Evolutionary conservation across 23 tunicate genomes (phyloP).

Genomic region (Styela plicata): DNA sequence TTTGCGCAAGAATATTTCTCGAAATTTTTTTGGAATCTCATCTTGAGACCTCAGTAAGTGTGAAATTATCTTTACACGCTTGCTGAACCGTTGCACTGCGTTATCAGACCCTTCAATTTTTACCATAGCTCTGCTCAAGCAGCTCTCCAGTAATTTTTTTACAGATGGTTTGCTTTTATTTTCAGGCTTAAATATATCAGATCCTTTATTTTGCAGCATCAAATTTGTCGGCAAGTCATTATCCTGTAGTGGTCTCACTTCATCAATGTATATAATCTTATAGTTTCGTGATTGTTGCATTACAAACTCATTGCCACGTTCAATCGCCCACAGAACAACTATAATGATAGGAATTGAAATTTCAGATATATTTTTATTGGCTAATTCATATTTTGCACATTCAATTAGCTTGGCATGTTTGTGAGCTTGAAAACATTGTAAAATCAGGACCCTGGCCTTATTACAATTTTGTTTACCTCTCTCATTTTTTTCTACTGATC

Average conservation of each 20-base stretch:
- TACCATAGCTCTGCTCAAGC: background rate
- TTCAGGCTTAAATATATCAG: background rate
- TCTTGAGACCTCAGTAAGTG: background rate
- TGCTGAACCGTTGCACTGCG: background rate
- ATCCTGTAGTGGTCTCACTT: constrained; percentile 25
- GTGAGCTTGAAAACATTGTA: constrained; percentile 72
- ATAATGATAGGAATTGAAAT: background rate
- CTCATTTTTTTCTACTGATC: too few relatives aligned
- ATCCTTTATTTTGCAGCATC: too few relatives aligned
- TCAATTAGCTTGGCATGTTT: constrained; percentile 46
- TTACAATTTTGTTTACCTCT: background rate
- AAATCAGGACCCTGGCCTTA: constrained; percentile 24
- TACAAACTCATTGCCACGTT: constrained; percentile 21
- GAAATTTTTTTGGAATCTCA: background rate
- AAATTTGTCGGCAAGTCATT: too few relatives aligned
- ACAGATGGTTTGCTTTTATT: background rate
- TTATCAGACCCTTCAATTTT: background rate
- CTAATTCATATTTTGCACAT: constrained; percentile 54
- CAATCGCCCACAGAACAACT: constrained; percentile 55
- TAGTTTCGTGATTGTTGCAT: constrained; percentile 39
- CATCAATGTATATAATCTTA: constrained; percentile 44
- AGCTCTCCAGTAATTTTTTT: too few relatives aligned
- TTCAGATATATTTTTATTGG: constrained; percentile 7
- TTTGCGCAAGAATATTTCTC: background rate
- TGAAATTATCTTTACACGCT: background rate